Evolutionary conservation across 2,888 invertebrate species (phyloP).

Genomic region (Gymnocheta viridis): DNA sequence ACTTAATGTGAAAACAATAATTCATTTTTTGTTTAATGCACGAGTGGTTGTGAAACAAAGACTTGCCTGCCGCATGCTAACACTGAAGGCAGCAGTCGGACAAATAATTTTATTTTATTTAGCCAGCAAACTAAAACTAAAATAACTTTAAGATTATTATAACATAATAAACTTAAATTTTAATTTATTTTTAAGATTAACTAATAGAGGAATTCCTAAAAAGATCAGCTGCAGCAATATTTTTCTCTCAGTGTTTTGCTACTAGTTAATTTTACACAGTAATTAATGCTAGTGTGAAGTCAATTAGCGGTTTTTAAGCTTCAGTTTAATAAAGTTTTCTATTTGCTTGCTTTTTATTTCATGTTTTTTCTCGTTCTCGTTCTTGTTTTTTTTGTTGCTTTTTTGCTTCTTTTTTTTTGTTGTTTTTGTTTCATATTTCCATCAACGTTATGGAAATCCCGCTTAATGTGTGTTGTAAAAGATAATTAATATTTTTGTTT

Average conservation of each 20-base stretch:
- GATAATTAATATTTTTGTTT: constrained; percentile 68
- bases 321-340: constrained; percentile 25
- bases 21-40: constrained; percentile 23
- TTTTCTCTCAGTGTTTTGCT: constrained; percentile 10
- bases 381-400: constrained; percentile 48
- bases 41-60: background rate
- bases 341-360: background rate
- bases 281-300: constrained; percentile 45
- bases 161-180: too few species aligned
- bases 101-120: background rate
- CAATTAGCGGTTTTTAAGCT: constrained; percentile 62
- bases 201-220: too few species aligned
- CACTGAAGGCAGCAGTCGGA: background rate
- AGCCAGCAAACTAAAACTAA: too few species aligned
- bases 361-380: constrained; percentile 2
- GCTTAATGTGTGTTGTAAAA: constrained; percentile 19
- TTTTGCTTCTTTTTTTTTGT: constrained; percentile 34
- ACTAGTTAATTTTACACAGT: background rate
- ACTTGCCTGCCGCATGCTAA: background rate
- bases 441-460: background rate
- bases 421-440: constrained; percentile 14
- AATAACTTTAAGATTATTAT: too few species aligned
- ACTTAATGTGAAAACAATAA: constrained; percentile 56
- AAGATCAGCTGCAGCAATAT: background rate
- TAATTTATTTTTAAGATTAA: too few species aligned